These are phyloP conservation scores for Seriola aureovittata DNA, from an alignment of 2,113 vertebrate genomes.

Conservation along the genomic window DNA sequence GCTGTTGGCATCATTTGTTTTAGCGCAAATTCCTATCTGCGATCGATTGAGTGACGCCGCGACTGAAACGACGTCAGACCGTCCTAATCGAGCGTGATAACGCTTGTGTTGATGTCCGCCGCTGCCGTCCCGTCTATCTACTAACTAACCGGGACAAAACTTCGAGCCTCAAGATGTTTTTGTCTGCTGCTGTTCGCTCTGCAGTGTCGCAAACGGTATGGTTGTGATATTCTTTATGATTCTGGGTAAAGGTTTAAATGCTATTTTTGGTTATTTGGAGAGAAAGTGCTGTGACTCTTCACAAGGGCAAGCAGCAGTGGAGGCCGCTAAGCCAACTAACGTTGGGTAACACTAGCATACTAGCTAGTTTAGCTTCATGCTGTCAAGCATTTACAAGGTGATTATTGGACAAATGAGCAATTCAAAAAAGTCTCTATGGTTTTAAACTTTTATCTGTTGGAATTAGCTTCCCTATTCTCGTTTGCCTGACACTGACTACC, in stretches of 20 bases:
- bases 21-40: conserved; percentile 52
- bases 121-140: conserved; percentile 36
- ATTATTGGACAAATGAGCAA: not conserved
- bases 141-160: conserved; percentile 55
- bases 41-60: conserved; percentile 64
- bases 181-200: conserved; percentile 78
- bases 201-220: conserved; percentile 81
- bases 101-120: conserved; percentile 60
- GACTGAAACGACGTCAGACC: conserved; percentile 57
- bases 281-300: conserved; percentile 68
- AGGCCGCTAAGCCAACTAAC: conserved; percentile 58
- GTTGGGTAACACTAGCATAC: conserved; percentile 55
- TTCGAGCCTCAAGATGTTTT: conserved; percentile 75
- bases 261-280: not conserved
- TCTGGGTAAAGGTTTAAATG: not conserved
- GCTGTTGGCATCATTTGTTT: not conserved
- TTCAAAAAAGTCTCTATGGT: not conserved
- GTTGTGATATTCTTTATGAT: not conserved
- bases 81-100: conserved; percentile 65
- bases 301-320: conserved; percentile 79
- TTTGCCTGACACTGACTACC: too few relatives aligned
- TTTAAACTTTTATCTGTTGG: accelerated
- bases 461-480: accelerated
- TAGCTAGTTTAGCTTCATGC: conserved; percentile 35
- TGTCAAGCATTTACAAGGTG: conserved; percentile 39